Evolutionary conservation across 2,797 vertebrate species (phyloP).

Genomic region (Chelon auratus): DNA sequence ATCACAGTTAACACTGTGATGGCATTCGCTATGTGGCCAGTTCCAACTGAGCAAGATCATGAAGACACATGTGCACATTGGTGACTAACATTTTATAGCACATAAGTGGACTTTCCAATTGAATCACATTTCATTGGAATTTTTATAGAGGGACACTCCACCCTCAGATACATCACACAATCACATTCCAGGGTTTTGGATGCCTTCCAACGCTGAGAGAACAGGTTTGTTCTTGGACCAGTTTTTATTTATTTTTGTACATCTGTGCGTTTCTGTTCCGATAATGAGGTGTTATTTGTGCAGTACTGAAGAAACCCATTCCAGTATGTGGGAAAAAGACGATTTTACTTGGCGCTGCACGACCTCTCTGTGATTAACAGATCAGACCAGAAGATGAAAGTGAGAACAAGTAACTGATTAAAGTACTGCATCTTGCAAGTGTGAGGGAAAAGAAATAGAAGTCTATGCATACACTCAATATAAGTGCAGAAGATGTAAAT

Average conservation of each 20-base stretch:
- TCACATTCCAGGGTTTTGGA: constrained; percentile 25
- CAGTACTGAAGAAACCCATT: background rate
- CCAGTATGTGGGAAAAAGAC: background rate
- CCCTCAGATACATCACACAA: constrained; percentile 27
- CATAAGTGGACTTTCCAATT: constrained; percentile 44
- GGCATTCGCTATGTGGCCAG: background rate
- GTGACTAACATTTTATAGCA: constrained; percentile 12
- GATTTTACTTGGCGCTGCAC: background rate
- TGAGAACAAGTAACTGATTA: background rate
- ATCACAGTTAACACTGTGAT: too few species aligned
- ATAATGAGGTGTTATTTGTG: constrained; percentile 7
- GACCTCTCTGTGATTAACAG: background rate
- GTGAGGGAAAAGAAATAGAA: background rate
- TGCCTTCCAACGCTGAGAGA: constrained; percentile 11
- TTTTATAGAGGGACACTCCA: constrained; percentile 35
- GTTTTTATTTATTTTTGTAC: background rate
- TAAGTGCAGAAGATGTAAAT: too few species aligned
- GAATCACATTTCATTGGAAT: constrained; percentile 32
- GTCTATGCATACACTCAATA: too few species aligned
- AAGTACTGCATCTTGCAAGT: background rate
- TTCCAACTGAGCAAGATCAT: background rate
- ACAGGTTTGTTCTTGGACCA: background rate
- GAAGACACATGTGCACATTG: background rate
- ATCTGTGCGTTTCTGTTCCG: background rate
- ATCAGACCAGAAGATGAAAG: background rate